Conservation (phyloP, 2,113 vertebrate species). For the Herpailurus yagouaroundi region DNA sequence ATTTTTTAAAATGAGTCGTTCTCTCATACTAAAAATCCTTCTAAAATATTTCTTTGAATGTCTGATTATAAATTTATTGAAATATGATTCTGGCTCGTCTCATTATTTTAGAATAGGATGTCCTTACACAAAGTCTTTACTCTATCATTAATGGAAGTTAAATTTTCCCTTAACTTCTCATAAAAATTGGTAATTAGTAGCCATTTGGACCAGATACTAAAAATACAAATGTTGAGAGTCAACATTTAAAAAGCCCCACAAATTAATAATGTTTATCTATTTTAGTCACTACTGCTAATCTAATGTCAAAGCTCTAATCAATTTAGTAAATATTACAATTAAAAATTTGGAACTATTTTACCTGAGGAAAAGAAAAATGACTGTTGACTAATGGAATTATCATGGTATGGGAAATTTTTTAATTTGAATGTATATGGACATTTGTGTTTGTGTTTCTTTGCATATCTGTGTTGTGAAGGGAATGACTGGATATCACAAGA, state of each 20-base stretch:
- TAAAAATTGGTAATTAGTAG: background rate
- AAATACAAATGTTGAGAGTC: background rate
- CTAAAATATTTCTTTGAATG: background rate
- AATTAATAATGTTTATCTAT: background rate
- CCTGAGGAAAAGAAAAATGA: background rate
- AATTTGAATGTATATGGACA: background rate
- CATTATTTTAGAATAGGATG: background rate
- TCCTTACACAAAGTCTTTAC: background rate
- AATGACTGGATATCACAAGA: background rate
- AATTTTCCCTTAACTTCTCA: background rate
- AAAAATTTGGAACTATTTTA: background rate
- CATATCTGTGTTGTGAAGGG: background rate
- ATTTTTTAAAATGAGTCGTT: background rate
- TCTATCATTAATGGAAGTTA: background rate
- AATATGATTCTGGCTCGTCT: background rate
- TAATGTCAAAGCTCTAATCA: background rate
- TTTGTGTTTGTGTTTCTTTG: background rate
- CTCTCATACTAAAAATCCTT: background rate
- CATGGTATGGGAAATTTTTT: background rate
- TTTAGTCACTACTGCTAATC: background rate
- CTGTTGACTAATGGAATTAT: background rate
- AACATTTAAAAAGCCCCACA: background rate
- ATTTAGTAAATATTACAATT: background rate
- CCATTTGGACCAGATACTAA: background rate
- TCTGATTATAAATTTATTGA: background rate